phyloP scores from a whole-genome alignment of 2,113 vertebrate genomes.

The Callipepla squamata region DNA sequence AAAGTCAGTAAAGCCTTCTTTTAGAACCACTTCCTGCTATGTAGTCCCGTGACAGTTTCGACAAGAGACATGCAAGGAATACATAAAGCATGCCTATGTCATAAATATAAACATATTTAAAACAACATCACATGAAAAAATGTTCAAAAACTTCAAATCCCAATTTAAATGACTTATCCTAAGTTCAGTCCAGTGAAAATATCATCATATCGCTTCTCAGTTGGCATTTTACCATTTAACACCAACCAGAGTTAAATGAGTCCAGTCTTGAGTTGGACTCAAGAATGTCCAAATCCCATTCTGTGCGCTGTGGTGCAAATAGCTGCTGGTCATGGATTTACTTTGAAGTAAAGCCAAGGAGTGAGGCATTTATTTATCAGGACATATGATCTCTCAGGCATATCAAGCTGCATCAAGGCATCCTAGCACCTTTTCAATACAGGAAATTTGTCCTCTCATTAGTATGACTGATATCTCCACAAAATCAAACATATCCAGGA shows the following conservation, averaged over 20 bases:
- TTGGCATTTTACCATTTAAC: background rate
- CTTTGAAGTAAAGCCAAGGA: background rate
- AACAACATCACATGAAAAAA: background rate
- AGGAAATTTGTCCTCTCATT: background rate
- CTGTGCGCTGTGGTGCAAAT: background rate
- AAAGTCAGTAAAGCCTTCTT: background rate
- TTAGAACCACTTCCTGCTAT: background rate
- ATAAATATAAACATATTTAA: background rate
- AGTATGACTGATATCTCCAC: background rate
- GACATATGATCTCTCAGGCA: background rate
- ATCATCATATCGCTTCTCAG: background rate
- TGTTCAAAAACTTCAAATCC: background rate
- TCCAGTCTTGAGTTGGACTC: background rate
- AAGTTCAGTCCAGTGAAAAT: background rate
- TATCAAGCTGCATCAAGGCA: background rate
- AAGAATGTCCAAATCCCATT: background rate
- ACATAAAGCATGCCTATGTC: background rate
- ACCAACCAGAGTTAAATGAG: background rate
- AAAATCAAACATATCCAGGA: background rate
- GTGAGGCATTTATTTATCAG: background rate
- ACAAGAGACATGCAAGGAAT: background rate
- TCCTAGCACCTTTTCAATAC: background rate
- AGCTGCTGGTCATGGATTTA: background rate
- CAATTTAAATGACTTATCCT: background rate
- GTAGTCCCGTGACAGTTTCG: background rate